Percentiles rank a stretch among this genome's conserved stretches.
phyloP scores from a whole-genome alignment of 1,140 invertebrate genomes.

The Chrysomallon squamiferum region DNA sequence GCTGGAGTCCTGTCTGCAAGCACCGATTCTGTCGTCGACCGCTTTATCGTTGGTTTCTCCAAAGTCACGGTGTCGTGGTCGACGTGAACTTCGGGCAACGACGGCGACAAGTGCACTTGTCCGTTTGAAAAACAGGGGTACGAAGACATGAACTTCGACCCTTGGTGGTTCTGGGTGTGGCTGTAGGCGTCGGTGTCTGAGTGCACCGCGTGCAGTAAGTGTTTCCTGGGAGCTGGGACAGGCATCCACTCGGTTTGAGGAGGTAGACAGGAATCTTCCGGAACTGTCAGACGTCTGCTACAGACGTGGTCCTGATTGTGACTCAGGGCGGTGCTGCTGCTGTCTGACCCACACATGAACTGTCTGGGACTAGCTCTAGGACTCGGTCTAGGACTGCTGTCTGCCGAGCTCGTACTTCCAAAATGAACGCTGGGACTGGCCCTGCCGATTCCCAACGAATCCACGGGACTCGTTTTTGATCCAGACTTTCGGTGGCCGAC shows the following conservation, averaged over 20 bases:
- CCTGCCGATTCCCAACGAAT: slow-evolving; percentile 10
- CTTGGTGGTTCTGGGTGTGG: neutral
- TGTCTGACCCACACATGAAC: neutral
- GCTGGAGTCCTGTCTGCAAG: slow-evolving; percentile 12
- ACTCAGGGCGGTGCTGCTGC: no score
- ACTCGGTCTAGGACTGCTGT: slow-evolving; percentile 18
- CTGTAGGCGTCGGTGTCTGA: neutral
- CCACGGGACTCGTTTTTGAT: slow-evolving; percentile 7
- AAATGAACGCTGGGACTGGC: slow-evolving; percentile 13
- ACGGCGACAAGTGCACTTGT: slow-evolving; percentile 19
- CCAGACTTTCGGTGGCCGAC: slow-evolving; percentile 5
- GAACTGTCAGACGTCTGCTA: slow-evolving; percentile 9
- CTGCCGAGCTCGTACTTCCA: slow-evolving; percentile 12
- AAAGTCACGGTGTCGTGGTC: slow-evolving; percentile 20
- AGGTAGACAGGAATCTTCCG: slow-evolving; percentile 6
- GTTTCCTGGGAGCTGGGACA: slow-evolving; percentile 3
- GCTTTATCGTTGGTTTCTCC: slow-evolving; percentile 33
- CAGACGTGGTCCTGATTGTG: neutral
- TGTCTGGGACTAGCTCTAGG: slow-evolving; percentile 15
- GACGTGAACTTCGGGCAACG: slow-evolving; percentile 16
- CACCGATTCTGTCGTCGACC: slow-evolving; percentile 25
- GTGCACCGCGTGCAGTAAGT: neutral
- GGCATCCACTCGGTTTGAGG: slow-evolving; percentile 6
- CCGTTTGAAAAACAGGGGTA: neutral
- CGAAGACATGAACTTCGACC: neutral